Percentiles rank a stretch among this genome's conserved stretches.
phyloP scores from a whole-genome alignment of 2,888 invertebrate species.

The Eumerus sabulonum region DNA sequence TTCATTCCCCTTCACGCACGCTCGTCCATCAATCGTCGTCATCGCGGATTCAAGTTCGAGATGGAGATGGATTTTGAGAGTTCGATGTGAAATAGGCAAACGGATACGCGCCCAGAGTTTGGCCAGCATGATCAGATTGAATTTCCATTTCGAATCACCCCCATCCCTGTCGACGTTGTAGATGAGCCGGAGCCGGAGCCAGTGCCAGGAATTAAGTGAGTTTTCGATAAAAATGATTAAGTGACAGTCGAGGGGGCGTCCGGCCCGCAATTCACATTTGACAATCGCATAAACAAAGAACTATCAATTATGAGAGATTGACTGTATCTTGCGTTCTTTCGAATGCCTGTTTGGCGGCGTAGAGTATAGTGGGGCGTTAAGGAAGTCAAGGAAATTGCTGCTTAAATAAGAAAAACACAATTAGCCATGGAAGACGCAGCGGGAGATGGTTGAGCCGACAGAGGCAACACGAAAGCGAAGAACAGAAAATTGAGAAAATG shows the following conservation, averaged over 20 bases:
- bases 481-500: conserved; percentile 16
- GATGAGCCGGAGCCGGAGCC: conserved; percentile 4
- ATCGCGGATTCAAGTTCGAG: conserved; percentile 4
- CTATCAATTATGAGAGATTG: conserved; percentile 67
- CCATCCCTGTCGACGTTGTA: conserved; percentile 23
- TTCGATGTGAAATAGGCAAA: conserved; percentile 17
- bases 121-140: conserved; percentile 61
- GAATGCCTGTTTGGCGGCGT: not conserved
- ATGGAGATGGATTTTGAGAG: conserved; percentile 12
- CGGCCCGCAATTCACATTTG: conserved; percentile 61
- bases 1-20: conserved; percentile 1
- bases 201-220: conserved; percentile 44
- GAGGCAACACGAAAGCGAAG: too few relatives aligned
- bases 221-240: conserved; percentile 66
- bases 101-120: conserved; percentile 8
- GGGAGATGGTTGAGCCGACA: not conserved
- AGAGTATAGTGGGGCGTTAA: not conserved
- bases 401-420: conserved; percentile 56
- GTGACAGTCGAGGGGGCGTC: conserved; percentile 18
- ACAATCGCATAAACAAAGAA: conserved; percentile 67
- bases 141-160: conserved; percentile 58
- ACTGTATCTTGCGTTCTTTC: conserved; percentile 36
- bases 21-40: not conserved
- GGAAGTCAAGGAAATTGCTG: conserved; percentile 16
- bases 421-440: conserved; percentile 31